A percentile compares a stretch with the other conserved stretches of the same genome.
These are phyloP conservation scores for Odontocerum albicorne DNA, from an alignment of 2,888 invertebrate species.

Conservation along the genomic window DNA sequence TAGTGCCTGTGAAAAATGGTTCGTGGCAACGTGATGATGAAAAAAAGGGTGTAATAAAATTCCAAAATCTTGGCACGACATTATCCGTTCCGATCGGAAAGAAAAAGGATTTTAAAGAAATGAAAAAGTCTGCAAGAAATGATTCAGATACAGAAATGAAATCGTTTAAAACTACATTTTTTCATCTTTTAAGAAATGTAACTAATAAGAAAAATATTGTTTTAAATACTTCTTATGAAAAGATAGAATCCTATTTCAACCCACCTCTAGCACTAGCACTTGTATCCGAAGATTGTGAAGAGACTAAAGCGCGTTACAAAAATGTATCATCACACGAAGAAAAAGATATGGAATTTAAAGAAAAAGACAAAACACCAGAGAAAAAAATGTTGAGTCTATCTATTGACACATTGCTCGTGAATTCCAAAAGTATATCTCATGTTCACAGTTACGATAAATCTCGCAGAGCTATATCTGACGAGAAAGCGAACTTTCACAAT, in stretches of 20 bases:
- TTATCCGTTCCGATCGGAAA: constrained; percentile 7
- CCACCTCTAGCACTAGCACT: constrained; percentile 20
- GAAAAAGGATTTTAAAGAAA: not conserved
- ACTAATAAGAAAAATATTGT: too few relatives aligned
- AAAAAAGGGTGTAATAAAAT: constrained; percentile 13
- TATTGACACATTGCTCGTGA: constrained; percentile 1
- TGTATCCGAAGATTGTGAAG: constrained; percentile 31
- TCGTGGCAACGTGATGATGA: constrained; percentile 27
- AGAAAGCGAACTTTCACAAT: constrained; percentile 3
- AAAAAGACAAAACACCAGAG: constrained; percentile 23
- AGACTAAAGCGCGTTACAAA: constrained; percentile 23
- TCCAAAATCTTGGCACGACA: constrained; percentile 5
- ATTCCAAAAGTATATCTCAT: constrained; percentile 23
- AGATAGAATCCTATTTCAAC: too few relatives aligned
- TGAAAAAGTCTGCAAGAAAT: not conserved
- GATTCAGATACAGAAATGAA: not conserved
- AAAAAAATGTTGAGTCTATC: constrained; percentile 15
- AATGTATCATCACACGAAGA: constrained; percentile 10
- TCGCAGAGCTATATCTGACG: constrained; percentile 17
- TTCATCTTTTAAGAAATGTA: too few relatives aligned
- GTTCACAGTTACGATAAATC: constrained; percentile 30
- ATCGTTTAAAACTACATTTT: too few relatives aligned
- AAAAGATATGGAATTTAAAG: constrained; percentile 31
- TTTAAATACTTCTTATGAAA: too few relatives aligned
- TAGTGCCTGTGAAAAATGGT: constrained; percentile 32